A percentile compares a stretch with the other conserved stretches of the same genome.
Conservation (phyloP, 1,140 invertebrate genomes). For the Chymomyza costata region DNA sequence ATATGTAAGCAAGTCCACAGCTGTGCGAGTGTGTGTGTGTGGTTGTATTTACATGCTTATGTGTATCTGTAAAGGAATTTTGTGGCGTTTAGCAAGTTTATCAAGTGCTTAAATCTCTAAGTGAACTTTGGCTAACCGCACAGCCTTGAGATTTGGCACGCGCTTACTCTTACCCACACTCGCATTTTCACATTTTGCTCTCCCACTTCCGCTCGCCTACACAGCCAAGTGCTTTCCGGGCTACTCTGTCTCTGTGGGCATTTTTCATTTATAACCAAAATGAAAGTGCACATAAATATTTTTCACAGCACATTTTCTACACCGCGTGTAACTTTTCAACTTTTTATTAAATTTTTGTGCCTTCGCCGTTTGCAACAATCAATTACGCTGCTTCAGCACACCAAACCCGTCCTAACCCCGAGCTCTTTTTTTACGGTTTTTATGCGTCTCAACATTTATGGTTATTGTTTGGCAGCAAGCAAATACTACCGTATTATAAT, state of each 20-base stretch:
- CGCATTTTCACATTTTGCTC: constrained; percentile 16
- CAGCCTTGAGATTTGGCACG: too few species aligned
- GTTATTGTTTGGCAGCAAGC: constrained; percentile 59
- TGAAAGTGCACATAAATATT: constrained; percentile 41
- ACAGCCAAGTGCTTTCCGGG: too few species aligned
- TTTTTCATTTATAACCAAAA: constrained; percentile 7
- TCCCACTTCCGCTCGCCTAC: constrained; percentile 5
- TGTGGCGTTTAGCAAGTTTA: constrained; percentile 3
- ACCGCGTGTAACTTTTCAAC: constrained; percentile 54
- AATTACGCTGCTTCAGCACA: constrained; percentile 58
- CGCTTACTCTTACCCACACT: not conserved
- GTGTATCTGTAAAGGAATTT: too few species aligned
- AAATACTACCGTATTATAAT: constrained; percentile 4
- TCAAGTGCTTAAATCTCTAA: not conserved
- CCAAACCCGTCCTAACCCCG: too few species aligned
- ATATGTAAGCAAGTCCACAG: not conserved
- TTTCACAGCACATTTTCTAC: constrained; percentile 20
- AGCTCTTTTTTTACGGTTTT: too few species aligned
- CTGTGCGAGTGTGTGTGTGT: not conserved
- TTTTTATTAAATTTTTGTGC: constrained; percentile 62
- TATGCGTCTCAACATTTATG: constrained; percentile 63
- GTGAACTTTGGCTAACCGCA: not conserved
- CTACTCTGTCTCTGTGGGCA: too few species aligned
- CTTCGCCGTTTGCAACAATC: constrained; percentile 51
- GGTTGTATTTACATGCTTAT: too few species aligned